Conservation (phyloP, 2,797 vertebrate species). For the Enteromius radiatus region DNA sequence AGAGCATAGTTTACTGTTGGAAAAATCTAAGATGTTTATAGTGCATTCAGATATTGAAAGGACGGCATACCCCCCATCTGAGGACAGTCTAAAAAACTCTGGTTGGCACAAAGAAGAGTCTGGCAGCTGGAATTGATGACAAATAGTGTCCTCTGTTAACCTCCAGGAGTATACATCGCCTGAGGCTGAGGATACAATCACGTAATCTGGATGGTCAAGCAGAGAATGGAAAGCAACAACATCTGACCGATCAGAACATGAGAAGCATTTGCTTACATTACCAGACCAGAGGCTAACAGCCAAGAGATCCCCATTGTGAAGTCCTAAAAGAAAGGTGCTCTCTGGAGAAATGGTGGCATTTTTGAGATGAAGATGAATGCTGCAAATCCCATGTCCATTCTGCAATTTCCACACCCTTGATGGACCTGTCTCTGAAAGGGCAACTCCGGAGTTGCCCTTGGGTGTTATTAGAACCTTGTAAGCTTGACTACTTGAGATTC, state of each 20-base stretch:
- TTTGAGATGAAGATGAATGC: conserved; percentile 69
- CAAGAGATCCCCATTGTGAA: conserved; percentile 70
- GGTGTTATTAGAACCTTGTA: conserved; percentile 79
- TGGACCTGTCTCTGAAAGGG: conserved; percentile 69
- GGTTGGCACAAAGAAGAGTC: conserved; percentile 63
- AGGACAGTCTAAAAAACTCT: conserved; percentile 72
- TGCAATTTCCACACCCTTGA: conserved; percentile 80
- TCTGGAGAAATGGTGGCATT: conserved; percentile 76
- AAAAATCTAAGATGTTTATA: conserved; percentile 75
- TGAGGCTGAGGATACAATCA: conserved; percentile 73
- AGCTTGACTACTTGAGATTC: conserved; percentile 69
- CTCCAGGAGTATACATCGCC: conserved; percentile 82
- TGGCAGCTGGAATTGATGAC: conserved; percentile 77
- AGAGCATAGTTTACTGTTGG: conserved; percentile 69
- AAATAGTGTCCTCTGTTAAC: conserved; percentile 77
- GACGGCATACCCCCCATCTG: conserved; percentile 73
- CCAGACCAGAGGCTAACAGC: conserved; percentile 84
- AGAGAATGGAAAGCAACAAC: conserved; percentile 77
- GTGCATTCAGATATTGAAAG: conserved; percentile 65
- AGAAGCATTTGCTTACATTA: conserved; percentile 75
- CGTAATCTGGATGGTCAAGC: conserved; percentile 73
- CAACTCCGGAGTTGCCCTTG: conserved; percentile 75
- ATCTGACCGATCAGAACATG: conserved; percentile 62
- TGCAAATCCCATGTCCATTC: conserved; percentile 74
- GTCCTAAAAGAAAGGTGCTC: conserved; percentile 82